Conservation (phyloP, 2,797 vertebrate species). For the Clarias pachynema region DNA sequence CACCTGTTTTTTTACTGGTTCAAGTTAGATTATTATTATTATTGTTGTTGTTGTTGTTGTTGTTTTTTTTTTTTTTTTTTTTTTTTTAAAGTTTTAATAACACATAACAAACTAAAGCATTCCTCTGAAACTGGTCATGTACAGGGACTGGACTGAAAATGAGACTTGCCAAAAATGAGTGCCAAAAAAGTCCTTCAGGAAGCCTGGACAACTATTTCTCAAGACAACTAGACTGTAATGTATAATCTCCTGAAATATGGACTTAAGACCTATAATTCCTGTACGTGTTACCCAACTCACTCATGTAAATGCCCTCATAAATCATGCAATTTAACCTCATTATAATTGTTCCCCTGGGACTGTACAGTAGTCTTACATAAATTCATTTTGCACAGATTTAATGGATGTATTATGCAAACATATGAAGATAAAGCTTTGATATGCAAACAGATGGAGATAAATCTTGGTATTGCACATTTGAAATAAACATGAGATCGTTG, state of each 20-base stretch:
- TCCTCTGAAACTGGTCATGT: no score
- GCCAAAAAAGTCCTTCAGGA: no score
- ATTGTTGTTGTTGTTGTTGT: no score
- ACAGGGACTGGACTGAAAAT: no score
- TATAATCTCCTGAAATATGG: background rate
- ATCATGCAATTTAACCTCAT: conserved; percentile 1
- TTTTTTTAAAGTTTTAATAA: no score
- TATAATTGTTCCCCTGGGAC: conserved; percentile 5
- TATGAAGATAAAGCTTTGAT: conserved; percentile 19
- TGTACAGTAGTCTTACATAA: background rate
- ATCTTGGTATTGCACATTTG: background rate
- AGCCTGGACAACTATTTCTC: no score
- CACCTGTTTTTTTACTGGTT: no score
- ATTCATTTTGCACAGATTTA: conserved; percentile 7
- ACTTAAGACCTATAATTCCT: background rate
- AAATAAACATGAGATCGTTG: conserved; percentile 23
- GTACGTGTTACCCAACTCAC: background rate
- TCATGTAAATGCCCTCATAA: background rate
- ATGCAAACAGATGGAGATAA: conserved; percentile 16
- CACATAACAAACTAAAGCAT: no score
- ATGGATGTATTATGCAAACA: background rate
- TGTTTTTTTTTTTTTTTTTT: no score
- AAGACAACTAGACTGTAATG: no score
- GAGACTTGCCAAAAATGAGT: no score
- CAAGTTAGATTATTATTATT: no score